Conservation (phyloP, 2,888 invertebrate species). For the Colostygia pectinataria region DNA sequence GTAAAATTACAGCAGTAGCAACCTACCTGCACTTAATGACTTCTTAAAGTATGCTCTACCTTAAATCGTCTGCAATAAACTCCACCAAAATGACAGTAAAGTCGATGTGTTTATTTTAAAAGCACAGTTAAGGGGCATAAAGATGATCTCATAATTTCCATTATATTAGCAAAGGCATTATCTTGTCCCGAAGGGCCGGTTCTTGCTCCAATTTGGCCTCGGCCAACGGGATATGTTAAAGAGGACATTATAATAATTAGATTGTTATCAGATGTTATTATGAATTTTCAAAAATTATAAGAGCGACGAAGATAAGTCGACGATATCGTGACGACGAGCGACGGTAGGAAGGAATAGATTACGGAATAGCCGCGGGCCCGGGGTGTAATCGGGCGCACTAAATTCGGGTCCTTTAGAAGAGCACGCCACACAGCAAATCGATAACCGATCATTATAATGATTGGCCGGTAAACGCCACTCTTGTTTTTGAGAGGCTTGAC, state of each 20-base stretch:
- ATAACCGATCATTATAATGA: slow-evolving; percentile 82
- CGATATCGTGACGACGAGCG: slow-evolving; percentile 74
- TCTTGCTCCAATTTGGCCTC: slow-evolving; percentile 69
- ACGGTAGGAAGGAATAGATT: slow-evolving; percentile 68
- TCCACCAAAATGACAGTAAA: slow-evolving; percentile 26
- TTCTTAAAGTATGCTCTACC: slow-evolving; percentile 17
- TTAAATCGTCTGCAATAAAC: slow-evolving; percentile 18
- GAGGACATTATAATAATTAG: slow-evolving; percentile 82
- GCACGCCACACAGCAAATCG: slow-evolving; percentile 77
- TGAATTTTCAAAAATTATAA: slow-evolving; percentile 80
- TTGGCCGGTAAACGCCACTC: slow-evolving; percentile 74
- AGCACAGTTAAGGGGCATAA: slow-evolving; percentile 69
- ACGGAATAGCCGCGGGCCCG: slow-evolving; percentile 64
- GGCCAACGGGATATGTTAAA: slow-evolving; percentile 78
- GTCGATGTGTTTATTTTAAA: slow-evolving; percentile 71
- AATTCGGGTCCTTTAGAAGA: slow-evolving; percentile 75
- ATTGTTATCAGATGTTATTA: slow-evolving; percentile 82
- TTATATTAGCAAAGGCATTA: slow-evolving; percentile 75
- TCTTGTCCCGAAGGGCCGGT: slow-evolving; percentile 61
- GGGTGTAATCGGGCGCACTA: slow-evolving; percentile 70
- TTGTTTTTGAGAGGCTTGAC: slow-evolving; percentile 68
- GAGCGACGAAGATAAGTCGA: slow-evolving; percentile 72
- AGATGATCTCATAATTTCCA: slow-evolving; percentile 75
- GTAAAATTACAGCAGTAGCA: slow-evolving; percentile 15
- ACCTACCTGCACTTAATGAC: slow-evolving; percentile 13